phyloP scores from a whole-genome alignment of 1,140 invertebrate species.

The Copidosoma floridanum region DNA sequence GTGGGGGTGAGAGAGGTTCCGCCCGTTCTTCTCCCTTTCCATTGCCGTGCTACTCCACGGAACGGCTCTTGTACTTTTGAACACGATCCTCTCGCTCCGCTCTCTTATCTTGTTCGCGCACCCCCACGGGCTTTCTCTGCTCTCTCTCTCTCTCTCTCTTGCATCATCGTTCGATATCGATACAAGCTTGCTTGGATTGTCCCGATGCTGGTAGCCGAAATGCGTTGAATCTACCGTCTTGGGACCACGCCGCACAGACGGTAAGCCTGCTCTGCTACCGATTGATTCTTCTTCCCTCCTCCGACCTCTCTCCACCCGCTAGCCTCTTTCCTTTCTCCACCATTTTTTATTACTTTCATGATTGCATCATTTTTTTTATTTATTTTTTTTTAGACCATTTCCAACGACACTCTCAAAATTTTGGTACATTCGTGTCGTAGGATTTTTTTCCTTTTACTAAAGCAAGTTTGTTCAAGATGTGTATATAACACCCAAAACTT shows the following conservation, averaged over 20 bases:
- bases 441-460: too few relatives aligned
- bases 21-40: conserved; percentile 6
- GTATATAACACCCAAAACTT: too few relatives aligned
- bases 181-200: background rate
- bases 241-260: too few relatives aligned
- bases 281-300: too few relatives aligned
- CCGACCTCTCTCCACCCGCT: too few relatives aligned
- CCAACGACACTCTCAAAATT: too few relatives aligned
- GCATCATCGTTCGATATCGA: too few relatives aligned
- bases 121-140: conserved; percentile 14
- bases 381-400: too few relatives aligned
- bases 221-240: conserved; percentile 21
- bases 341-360: background rate
- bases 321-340: background rate
- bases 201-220: too few relatives aligned
- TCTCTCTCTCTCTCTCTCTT: background rate
- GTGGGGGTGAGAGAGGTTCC: background rate
- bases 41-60: conserved; percentile 3
- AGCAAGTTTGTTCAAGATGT: too few relatives aligned
- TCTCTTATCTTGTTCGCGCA: conserved; percentile 10
- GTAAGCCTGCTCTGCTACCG: background rate
- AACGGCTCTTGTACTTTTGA: conserved; percentile 29
- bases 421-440: too few relatives aligned
- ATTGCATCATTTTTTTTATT: too few relatives aligned
- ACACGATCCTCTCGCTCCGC: conserved; percentile 26